phyloP scores from a whole-genome alignment of 2,888 invertebrate species.

The Hedychridium roseum region DNA sequence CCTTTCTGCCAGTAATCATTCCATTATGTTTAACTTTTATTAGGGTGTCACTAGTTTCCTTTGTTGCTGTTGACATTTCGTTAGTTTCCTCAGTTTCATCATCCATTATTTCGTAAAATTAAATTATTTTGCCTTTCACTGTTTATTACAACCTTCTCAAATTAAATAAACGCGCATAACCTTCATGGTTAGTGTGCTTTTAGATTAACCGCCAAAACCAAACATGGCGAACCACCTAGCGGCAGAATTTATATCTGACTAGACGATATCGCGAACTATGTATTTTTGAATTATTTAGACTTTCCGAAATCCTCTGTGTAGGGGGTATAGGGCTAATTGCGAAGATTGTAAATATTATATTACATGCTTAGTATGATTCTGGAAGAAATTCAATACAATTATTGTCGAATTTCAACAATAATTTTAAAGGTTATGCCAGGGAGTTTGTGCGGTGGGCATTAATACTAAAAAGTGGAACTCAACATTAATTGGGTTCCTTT shows the following conservation, averaged over 20 bases:
- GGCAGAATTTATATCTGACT: too few relatives aligned
- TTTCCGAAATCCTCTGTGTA: too few relatives aligned
- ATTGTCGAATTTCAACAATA: not conserved
- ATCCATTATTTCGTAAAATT: not conserved
- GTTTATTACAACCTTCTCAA: too few relatives aligned
- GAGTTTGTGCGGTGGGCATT: not conserved
- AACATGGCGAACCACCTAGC: too few relatives aligned
- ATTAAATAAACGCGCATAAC: not conserved
- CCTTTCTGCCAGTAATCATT: conserved; percentile 18
- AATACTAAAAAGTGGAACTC: not conserved
- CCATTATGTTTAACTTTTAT: not conserved
- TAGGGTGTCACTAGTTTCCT: not conserved
- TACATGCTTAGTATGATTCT: too few relatives aligned
- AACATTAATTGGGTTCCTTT: too few relatives aligned
- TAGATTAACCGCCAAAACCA: conserved; percentile 29
- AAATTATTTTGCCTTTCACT: not conserved
- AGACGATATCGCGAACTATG: too few relatives aligned
- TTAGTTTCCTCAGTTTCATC: conserved; percentile 10
- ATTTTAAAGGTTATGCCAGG: not conserved
- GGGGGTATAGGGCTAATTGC: too few relatives aligned
- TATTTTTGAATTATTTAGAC: too few relatives aligned
- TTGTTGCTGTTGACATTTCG: conserved; percentile 6
- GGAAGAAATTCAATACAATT: not conserved
- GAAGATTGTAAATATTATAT: too few relatives aligned
- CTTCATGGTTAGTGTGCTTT: conserved; percentile 3